Base-by-base conservation (phyloP, 2,888 invertebrate genomes). In the Scelioninae gen. 1 region DNA sequence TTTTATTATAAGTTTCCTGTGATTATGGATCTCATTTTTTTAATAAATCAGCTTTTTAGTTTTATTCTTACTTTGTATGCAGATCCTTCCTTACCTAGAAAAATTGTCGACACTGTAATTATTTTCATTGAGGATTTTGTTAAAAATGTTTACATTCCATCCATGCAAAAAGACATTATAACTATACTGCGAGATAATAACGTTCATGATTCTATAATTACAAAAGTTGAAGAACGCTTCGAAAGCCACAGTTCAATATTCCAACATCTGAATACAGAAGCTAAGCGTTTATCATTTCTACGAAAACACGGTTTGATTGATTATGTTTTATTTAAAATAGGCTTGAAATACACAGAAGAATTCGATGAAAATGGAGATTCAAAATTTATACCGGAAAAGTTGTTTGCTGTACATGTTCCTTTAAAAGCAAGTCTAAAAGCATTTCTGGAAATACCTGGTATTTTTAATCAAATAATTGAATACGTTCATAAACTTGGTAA, bases 361-460 rank as follows among this genome's bases (percentile, higher is more conserved):
- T n/a, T 58, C 7, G n/a, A 16, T 5, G 23, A 32, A 6, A 58
- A 58, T 58, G 10, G 23, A 23, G 23, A 40, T 38, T 4, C 5
- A 23, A 15, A 8, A 11, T 40, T 58, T 5, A 23, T 58, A 10
- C 11, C 15, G 1, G 16, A 15, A 23, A 16, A 11, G 9, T 16
- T 58, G 23, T 58, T 16, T 58, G 58, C 58, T 58, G 23, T 16
- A 16, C 40, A 23, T 6, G 11, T 58, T 23, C 58, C 58, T 5
- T 32, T 58, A 40, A 9, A 23, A 23, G 16, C 38, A 40, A 40
- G 29, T 40, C 16, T 58, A 40, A 58, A 51, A 29, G 6, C 29
- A 29, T 51, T 51, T 51, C 13, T 51, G 6, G 51, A 51, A 31
- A 51, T 51, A 10, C 51, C 51, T 11, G 11, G 11, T 11, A n/a